Evolutionary conservation across 2,113 vertebrate species (phyloP).

Genomic region (Gambusia affinis): DNA sequence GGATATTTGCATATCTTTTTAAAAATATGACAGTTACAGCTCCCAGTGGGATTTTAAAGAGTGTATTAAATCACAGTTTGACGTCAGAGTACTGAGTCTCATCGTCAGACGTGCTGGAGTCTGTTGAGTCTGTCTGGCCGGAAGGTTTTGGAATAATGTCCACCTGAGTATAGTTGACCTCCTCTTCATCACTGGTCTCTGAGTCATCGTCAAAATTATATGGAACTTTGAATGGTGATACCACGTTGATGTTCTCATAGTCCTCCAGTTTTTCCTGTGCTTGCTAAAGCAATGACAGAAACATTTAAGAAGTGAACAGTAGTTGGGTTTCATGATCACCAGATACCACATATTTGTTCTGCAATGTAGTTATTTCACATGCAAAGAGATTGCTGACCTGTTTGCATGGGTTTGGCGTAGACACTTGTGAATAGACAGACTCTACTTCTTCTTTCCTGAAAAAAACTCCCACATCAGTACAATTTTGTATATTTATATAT

Average conservation of each 20-base stretch:
- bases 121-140: background rate
- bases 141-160: slow-evolving; percentile 26
- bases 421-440: slow-evolving; percentile 40
- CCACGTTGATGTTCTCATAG: slow-evolving; percentile 64
- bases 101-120: slow-evolving; percentile 51
- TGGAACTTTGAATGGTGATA: background rate
- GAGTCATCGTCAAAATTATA: slow-evolving; percentile 15
- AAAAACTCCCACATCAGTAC: slow-evolving; percentile 4
- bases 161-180: slow-evolving; percentile 64
- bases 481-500: background rate
- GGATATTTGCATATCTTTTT: background rate
- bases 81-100: slow-evolving; percentile 58
- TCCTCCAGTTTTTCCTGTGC: slow-evolving; percentile 14
- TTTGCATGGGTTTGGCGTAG: slow-evolving; percentile 6
- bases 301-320: accelerated
- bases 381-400: slow-evolving; percentile 42
- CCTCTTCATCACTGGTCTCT: slow-evolving; percentile 65
- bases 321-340: background rate
- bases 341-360: background rate
- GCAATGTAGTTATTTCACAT: background rate
- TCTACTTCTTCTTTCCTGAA: slow-evolving; percentile 21
- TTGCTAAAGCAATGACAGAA: slow-evolving; percentile 21
- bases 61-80: slow-evolving; percentile 39
- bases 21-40: background rate
- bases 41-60: background rate